Evolutionary conservation across 2,888 invertebrate species (phyloP).

Genomic region (Drosophila niveifrons): DNA sequence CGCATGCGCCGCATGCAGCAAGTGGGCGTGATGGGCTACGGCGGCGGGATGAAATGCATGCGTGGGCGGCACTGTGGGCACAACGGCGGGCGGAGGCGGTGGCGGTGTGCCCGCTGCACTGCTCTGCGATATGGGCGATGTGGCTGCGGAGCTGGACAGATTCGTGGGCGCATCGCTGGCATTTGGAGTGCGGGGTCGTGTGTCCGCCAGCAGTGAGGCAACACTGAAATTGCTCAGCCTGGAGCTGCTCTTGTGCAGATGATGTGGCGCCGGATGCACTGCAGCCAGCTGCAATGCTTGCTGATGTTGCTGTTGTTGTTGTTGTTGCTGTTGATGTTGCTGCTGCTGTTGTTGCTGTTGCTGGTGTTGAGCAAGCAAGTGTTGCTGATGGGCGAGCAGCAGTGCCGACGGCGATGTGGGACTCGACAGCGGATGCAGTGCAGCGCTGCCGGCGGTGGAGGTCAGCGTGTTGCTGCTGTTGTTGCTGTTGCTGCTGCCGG

Average conservation of each 20-base stretch:
- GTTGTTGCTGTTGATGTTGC: constrained; percentile 64
- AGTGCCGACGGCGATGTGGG: constrained; percentile 83
- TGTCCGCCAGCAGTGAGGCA: constrained; percentile 93
- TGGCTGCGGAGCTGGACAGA: constrained; percentile 82
- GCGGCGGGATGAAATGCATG: constrained; percentile 77
- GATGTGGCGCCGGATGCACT: constrained; percentile 79
- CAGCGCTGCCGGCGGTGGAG: constrained; percentile 50
- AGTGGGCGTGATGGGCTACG: constrained; percentile 83
- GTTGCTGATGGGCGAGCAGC: constrained; percentile 80
- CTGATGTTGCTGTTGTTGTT: constrained; percentile 68
- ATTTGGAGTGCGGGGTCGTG: constrained; percentile 86
- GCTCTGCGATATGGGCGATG: constrained; percentile 80
- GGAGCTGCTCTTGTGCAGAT: constrained; percentile 87
- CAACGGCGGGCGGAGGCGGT: constrained; percentile 32
- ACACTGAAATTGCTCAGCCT: constrained; percentile 93
- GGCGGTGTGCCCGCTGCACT: constrained; percentile 77
- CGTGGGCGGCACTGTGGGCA: constrained; percentile 47
- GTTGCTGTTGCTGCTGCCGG: constrained; percentile 52
- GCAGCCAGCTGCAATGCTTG: constrained; percentile 72
- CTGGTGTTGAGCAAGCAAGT: constrained; percentile 62
- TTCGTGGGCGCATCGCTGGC: constrained; percentile 82
- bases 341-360: constrained; percentile 76
- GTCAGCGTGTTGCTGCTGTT: constrained; percentile 45
- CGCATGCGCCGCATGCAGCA: constrained; percentile 82
- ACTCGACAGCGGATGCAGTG: constrained; percentile 62